Percentiles rank a stretch among this genome's conserved stretches.
phyloP scores from a whole-genome alignment of 2,888 invertebrate species.

The Tiliacea aurago region DNA sequence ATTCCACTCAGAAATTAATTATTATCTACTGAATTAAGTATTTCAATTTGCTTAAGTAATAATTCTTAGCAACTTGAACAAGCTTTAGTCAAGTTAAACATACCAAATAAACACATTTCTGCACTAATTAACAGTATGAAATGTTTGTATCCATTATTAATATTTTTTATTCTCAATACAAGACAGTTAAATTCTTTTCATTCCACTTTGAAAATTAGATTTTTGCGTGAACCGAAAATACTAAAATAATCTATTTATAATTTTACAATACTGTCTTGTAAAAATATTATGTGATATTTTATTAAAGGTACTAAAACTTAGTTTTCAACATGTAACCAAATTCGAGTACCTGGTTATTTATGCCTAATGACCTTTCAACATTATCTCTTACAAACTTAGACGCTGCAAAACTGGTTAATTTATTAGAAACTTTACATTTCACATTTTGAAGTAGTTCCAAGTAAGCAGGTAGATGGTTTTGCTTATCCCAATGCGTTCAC shows the following conservation, averaged over 20 bases:
- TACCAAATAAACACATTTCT: not conserved
- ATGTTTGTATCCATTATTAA: not conserved
- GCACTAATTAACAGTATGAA: not conserved
- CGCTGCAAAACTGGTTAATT: slow-evolving; percentile 53
- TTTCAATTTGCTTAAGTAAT: not conserved
- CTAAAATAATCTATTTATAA: not conserved
- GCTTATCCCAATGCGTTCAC: not conserved
- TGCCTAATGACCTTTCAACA: slow-evolving; percentile 44
- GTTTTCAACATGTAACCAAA: not conserved
- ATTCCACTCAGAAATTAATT: slow-evolving; percentile 4
- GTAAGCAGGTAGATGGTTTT: slow-evolving; percentile 22
- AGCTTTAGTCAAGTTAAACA: not conserved
- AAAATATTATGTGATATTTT: not conserved
- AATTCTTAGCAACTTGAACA: not conserved
- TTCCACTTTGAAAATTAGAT: not conserved
- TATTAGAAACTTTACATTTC: slow-evolving; percentile 38
- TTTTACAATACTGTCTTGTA: not conserved
- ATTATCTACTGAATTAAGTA: not conserved
- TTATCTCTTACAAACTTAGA: slow-evolving; percentile 20
- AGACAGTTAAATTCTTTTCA: not conserved
- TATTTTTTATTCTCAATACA: not conserved
- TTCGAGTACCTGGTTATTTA: not conserved
- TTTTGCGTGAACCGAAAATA: not conserved
- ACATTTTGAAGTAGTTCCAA: slow-evolving; percentile 21
- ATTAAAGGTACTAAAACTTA: not conserved